These are phyloP conservation scores for Tetraodon nigroviridis DNA, from an alignment of 2,113 vertebrate genomes.

Conservation along the genomic window DNA sequence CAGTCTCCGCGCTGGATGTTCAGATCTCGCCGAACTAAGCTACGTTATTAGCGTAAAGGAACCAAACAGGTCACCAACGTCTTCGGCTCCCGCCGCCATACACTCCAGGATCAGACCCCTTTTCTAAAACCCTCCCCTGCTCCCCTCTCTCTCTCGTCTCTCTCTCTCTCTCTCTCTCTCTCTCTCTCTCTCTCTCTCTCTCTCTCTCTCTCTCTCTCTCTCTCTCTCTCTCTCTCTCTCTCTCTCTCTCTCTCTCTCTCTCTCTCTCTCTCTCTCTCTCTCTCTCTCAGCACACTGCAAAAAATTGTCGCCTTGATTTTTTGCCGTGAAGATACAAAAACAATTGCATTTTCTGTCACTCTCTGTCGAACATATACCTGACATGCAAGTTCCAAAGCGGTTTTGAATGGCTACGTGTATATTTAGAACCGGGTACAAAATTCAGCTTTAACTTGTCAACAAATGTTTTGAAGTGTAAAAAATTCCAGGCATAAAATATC, in stretches of 20 bases:
- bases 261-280: background rate
- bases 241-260: background rate
- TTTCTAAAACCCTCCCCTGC: background rate
- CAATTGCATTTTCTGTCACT: slow-evolving; percentile 2
- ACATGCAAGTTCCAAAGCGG: background rate
- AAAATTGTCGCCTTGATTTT: background rate
- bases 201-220: no score
- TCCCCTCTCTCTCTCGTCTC: background rate
- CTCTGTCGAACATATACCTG: background rate
- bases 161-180: background rate
- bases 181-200: slow-evolving; percentile 41
- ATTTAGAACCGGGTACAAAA: background rate
- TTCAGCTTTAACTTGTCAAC: no score
- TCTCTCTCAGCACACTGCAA: background rate
- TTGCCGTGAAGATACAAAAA: background rate
- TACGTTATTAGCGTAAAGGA: slow-evolving; percentile 19
- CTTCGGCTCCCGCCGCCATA: slow-evolving; percentile 48
- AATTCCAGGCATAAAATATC: no score
- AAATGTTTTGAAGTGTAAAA: no score
- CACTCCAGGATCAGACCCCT: slow-evolving; percentile 41
- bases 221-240: no score
- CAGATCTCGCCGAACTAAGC: slow-evolving; percentile 11
- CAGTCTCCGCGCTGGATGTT: slow-evolving; percentile 2
- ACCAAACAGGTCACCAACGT: slow-evolving; percentile 31
- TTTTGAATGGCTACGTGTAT: background rate